These are phyloP conservation scores for Eucidaris tribuloides DNA, from an alignment of 35 echinoderm and acorn worm genomes.

Conservation along the genomic window DNA sequence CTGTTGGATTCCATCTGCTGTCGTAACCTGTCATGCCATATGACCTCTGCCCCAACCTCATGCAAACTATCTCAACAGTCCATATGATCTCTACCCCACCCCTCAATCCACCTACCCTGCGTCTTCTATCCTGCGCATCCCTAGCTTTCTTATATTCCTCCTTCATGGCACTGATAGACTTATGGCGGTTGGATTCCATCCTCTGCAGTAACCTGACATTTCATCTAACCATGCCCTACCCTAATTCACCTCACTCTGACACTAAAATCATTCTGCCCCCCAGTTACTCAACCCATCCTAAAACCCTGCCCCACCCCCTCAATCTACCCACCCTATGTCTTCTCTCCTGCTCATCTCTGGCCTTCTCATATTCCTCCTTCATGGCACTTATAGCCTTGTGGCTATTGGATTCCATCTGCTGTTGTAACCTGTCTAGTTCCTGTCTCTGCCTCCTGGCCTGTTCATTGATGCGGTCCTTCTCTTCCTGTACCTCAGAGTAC, in stretches of 20 bases:
- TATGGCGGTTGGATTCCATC: conserved; percentile 80
- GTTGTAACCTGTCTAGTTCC: conserved; percentile 75
- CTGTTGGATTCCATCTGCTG: too few relatives aligned
- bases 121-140: neutral
- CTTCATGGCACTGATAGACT: conserved; percentile 51
- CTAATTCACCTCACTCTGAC: too few relatives aligned
- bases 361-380: conserved; percentile 84
- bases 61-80: too few relatives aligned
- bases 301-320: too few relatives aligned
- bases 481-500: conserved; percentile 89
- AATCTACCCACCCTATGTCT: conserved; percentile 79
- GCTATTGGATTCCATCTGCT: conserved; percentile 89
- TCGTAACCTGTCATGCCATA: too few relatives aligned
- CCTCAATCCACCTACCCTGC: neutral
- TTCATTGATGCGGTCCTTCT: conserved; percentile 89
- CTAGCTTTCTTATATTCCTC: conserved; percentile 37
- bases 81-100: neutral
- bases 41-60: too few relatives aligned
- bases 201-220: conserved; percentile 60
- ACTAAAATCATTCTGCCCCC: too few relatives aligned
- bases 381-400: conserved; percentile 67
- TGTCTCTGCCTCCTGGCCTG: conserved; percentile 87
- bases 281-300: too few relatives aligned
- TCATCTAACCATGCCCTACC: too few relatives aligned
- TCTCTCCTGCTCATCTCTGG: conserved; percentile 89